Percentiles rank a stretch among this genome's conserved stretches.
These are phyloP conservation scores for Burhinus bistriatus DNA, from an alignment of 2,113 vertebrate species.

Conservation along the genomic window DNA sequence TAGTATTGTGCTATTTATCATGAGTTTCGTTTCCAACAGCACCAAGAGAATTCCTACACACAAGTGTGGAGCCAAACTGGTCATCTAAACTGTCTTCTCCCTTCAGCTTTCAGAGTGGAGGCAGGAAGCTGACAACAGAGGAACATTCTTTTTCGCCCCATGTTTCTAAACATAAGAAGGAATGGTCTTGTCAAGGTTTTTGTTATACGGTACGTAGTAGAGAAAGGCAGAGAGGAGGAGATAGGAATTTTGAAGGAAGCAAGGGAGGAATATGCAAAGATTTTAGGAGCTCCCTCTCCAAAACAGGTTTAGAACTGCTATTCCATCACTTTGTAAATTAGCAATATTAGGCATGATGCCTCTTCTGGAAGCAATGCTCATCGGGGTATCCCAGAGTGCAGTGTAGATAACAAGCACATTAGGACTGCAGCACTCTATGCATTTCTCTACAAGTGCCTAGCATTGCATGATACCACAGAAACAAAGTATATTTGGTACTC, in stretches of 20 bases:
- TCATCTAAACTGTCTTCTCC: background rate
- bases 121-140: background rate
- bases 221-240: background rate
- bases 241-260: background rate
- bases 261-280: background rate
- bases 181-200: background rate
- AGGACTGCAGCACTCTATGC: background rate
- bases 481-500: background rate
- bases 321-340: background rate
- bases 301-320: background rate
- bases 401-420: background rate
- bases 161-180: background rate
- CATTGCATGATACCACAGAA: background rate
- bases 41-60: background rate
- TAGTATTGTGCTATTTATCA: background rate
- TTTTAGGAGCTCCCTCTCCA: background rate
- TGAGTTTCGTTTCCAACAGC: background rate
- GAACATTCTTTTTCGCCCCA: accelerated
- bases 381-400: background rate
- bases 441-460: background rate
- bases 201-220: background rate
- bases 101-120: background rate
- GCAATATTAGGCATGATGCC: background rate
- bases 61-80: background rate
- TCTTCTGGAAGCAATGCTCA: background rate